Conservation (phyloP, 2,797 vertebrate genomes). For the Delichon dasypus region DNA sequence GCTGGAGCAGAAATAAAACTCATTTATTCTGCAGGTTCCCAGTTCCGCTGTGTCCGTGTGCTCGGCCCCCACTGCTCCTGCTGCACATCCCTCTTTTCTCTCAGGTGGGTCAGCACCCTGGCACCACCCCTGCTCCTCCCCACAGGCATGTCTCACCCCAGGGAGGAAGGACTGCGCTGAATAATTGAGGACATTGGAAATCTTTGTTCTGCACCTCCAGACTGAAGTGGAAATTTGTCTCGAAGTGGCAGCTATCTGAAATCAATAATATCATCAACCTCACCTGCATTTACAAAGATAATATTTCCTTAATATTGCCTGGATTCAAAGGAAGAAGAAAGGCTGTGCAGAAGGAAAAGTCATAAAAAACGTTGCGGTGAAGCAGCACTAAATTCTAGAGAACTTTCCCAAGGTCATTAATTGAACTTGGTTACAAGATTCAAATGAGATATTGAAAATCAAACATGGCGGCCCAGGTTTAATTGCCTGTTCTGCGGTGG, state of each 20-base stretch:
- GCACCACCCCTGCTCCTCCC: not conserved
- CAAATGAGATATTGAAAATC: constrained; percentile 62
- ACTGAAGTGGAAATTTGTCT: constrained; percentile 15
- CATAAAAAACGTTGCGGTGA: not conserved
- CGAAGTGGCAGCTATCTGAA: constrained; percentile 23
- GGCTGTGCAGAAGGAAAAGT: not conserved
- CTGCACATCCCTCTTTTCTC: not conserved
- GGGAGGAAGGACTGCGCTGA: not conserved
- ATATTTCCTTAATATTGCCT: constrained; percentile 28
- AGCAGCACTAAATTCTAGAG: not conserved
- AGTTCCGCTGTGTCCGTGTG: fast-evolving
- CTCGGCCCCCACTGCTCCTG: fast-evolving
- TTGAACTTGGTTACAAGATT: constrained; percentile 22
- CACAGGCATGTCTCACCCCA: not conserved
- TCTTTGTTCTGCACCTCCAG: constrained; percentile 21
- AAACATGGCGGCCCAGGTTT: not conserved
- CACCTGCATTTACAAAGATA: constrained; percentile 13
- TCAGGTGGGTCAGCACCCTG: fast-evolving
- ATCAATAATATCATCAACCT: constrained; percentile 39
- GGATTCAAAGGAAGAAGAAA: constrained; percentile 10
- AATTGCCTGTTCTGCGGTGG: not conserved
- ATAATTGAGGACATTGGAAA: not conserved
- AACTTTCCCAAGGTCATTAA: constrained; percentile 31
- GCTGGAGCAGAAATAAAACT: not conserved
- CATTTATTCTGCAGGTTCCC: not conserved